A percentile compares a stretch with the other conserved stretches of the same genome.
Evolutionary conservation across 1,140 invertebrate species (phyloP).

Genomic region (Philotrypesis tridentata): DNA sequence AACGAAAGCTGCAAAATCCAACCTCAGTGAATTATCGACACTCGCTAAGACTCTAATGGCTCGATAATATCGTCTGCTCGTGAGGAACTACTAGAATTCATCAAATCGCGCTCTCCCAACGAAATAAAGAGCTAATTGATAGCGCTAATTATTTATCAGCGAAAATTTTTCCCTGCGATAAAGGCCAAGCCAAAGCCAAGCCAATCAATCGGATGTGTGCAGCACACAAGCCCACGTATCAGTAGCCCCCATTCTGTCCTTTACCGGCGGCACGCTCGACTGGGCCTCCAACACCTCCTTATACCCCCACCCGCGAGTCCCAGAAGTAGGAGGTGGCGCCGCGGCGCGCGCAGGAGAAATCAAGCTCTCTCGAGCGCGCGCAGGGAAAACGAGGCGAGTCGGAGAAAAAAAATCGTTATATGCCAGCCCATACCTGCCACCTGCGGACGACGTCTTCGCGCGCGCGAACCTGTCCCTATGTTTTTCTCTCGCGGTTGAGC

Average conservation of each 20-base stretch:
- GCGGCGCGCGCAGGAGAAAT: constrained; percentile 8
- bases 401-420: neutral
- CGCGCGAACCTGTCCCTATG: neutral
- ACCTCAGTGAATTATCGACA: no score
- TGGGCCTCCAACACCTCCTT: constrained; percentile 10
- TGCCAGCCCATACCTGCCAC: neutral
- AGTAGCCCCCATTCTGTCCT: neutral
- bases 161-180: neutral
- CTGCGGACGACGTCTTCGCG: neutral
- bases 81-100: neutral
- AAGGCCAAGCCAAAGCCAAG: neutral
- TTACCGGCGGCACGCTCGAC: constrained; percentile 20
- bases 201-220: neutral
- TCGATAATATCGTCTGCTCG: neutral
- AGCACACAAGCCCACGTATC: neutral
- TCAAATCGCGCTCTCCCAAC: neutral
- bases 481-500: neutral
- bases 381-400: neutral
- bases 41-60: neutral
- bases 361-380: no score
- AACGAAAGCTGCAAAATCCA: neutral
- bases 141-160: neutral
- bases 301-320: neutral
- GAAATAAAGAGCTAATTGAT: neutral
- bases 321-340: neutral